phyloP scores from a whole-genome alignment of 2,113 vertebrate species.

The Bos indicus region DNA sequence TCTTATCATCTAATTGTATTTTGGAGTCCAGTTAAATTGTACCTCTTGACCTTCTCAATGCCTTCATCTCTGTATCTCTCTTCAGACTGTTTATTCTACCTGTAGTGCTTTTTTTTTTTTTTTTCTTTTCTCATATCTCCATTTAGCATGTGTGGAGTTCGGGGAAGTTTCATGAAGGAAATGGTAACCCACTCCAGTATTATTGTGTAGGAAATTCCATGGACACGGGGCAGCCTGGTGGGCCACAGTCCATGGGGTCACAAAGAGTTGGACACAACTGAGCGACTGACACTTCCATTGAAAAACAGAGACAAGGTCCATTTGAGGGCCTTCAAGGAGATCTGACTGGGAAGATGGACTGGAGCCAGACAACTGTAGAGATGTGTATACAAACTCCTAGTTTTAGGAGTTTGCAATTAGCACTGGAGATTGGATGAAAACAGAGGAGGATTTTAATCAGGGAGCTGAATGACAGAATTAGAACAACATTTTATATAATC shows the following conservation, averaged over 20 bases:
- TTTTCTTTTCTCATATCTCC: background rate
- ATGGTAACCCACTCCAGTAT: background rate
- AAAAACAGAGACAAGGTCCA: background rate
- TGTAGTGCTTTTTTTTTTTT: background rate
- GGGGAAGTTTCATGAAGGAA: background rate
- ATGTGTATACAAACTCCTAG: background rate
- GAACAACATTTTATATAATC: constrained; percentile 17
- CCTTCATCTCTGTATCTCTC: background rate
- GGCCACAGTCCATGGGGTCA: background rate
- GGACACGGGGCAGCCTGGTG: background rate
- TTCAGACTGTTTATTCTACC: background rate
- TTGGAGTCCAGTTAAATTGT: background rate
- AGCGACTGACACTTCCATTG: background rate
- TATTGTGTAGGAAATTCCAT: background rate
- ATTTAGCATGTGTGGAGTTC: background rate
- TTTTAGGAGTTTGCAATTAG: constrained; percentile 46
- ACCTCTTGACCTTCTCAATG: background rate
- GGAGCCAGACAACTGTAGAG: constrained; percentile 11
- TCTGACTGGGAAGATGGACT: background rate
- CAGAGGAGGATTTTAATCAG: constrained; percentile 18
- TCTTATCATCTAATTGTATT: background rate
- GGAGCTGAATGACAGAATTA: background rate
- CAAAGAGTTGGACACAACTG: background rate
- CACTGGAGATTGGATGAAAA: constrained; percentile 3
- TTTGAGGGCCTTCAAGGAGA: background rate